A percentile compares a stretch with the other conserved stretches of the same genome.
Conservation (phyloP, 2,113 vertebrate species). For the Malaclemys terrapin region DNA sequence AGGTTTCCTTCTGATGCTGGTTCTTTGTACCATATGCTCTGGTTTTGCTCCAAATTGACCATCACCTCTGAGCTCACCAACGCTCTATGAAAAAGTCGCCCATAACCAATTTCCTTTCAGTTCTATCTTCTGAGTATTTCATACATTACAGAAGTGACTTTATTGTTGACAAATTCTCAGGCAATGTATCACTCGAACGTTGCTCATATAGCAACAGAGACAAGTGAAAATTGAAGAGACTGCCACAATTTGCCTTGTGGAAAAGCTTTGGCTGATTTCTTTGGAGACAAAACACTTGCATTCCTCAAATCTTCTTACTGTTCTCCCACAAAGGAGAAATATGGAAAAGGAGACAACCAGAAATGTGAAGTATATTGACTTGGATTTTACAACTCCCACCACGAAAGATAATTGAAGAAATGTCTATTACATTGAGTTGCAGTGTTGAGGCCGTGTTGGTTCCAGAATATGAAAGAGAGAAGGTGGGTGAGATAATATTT, state of each 20-base stretch:
- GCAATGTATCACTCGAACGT: neutral
- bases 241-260: neutral
- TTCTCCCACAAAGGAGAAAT: rapidly evolving
- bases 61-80: neutral
- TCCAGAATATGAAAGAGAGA: no score
- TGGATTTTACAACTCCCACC: rapidly evolving
- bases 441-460: no score
- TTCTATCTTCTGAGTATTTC: neutral
- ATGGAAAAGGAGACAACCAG: neutral
- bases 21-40: neutral
- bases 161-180: neutral
- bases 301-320: neutral
- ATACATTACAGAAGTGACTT: neutral
- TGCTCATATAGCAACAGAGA: neutral
- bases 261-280: rapidly evolving
- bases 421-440: rapidly evolving
- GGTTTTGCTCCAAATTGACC: neutral
- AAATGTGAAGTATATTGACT: rapidly evolving
- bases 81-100: neutral
- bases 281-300: neutral
- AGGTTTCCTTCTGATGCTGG: neutral
- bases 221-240: neutral
- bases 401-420: neutral
- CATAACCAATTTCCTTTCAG: neutral
- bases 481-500: no score